Conservation (phyloP, 2,888 invertebrate species). For the Zaprionus bogoriensis region DNA sequence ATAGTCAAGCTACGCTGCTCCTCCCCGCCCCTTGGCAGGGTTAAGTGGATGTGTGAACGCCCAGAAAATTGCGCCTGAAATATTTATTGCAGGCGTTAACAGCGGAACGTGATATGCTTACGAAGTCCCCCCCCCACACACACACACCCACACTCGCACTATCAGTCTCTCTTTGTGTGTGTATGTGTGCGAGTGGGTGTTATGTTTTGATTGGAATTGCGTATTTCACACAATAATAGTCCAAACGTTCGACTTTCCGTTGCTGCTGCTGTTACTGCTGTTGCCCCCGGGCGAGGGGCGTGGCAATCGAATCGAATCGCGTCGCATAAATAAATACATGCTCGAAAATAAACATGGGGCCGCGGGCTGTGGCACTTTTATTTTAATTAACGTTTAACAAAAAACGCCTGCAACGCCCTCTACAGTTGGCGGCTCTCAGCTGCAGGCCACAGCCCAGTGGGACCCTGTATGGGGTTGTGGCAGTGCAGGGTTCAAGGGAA, state of each 20-base stretch:
- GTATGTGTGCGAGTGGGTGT: slow-evolving; percentile 2
- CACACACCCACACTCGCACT: neutral
- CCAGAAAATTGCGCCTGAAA: slow-evolving; percentile 69
- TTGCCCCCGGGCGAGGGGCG: slow-evolving; percentile 12
- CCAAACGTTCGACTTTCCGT: slow-evolving; percentile 13
- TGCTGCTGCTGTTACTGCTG: no score
- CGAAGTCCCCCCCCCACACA: slow-evolving; percentile 10
- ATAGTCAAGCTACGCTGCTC: neutral
- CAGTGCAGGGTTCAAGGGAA: no score
- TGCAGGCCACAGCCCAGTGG: slow-evolving; percentile 1
- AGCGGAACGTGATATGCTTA: slow-evolving; percentile 66
- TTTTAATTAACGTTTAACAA: slow-evolving; percentile 61
- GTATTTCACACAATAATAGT: slow-evolving; percentile 46
- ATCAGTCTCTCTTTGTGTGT: no score
- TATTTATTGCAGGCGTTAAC: slow-evolving; percentile 70
- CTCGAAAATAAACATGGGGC: slow-evolving; percentile 33
- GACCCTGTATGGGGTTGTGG: no score
- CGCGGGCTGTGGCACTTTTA: slow-evolving; percentile 19
- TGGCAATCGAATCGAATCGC: neutral
- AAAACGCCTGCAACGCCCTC: slow-evolving; percentile 12
- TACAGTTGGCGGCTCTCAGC: neutral
- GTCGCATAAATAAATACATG: slow-evolving; percentile 37
- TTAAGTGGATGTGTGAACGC: slow-evolving; percentile 63
- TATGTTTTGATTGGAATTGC: slow-evolving; percentile 57
- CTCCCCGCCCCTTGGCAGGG: neutral